Conservation (phyloP, 2,113 vertebrate genomes). For the Cichladusa arquata region DNA sequence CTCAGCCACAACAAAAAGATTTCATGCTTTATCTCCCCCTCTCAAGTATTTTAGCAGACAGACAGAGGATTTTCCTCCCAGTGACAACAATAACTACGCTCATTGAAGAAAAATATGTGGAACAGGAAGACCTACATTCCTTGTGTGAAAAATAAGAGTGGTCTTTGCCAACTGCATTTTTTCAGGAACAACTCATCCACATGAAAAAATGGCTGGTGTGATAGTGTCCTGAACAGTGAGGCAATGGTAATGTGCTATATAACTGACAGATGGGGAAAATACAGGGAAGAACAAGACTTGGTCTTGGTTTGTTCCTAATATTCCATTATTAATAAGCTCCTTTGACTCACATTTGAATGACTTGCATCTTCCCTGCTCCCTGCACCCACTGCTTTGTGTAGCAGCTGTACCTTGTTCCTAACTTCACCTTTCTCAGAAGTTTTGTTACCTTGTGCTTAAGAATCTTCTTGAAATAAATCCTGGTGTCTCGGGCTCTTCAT, state of each 20-base stretch:
- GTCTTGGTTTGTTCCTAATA: not conserved
- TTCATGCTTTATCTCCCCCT: constrained; percentile 36
- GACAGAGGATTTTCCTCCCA: constrained; percentile 46
- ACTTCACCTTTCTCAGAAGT: not conserved
- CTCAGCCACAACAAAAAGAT: constrained; percentile 49
- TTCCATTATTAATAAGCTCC: not conserved
- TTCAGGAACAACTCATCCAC: constrained; percentile 32
- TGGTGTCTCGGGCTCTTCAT: not conserved
- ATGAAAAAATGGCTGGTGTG: constrained; percentile 15
- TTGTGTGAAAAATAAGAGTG: constrained; percentile 43
- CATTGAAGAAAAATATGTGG: constrained; percentile 58
- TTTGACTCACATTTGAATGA: not conserved
- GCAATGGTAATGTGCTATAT: not conserved
- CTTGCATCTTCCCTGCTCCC: not conserved
- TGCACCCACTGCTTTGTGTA: not conserved
- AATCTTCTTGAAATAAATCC: not conserved
- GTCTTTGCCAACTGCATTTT: constrained; percentile 43
- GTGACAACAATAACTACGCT: constrained; percentile 52
- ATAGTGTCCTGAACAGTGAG: not conserved
- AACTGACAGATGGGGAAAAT: not conserved
- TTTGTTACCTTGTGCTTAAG: not conserved
- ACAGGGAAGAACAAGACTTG: not conserved
- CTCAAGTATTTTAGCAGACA: constrained; percentile 52
- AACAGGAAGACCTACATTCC: constrained; percentile 61
- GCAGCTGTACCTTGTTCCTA: not conserved